phyloP scores from a whole-genome alignment of 2,113 vertebrate species.

The Mastomys coucha region DNA sequence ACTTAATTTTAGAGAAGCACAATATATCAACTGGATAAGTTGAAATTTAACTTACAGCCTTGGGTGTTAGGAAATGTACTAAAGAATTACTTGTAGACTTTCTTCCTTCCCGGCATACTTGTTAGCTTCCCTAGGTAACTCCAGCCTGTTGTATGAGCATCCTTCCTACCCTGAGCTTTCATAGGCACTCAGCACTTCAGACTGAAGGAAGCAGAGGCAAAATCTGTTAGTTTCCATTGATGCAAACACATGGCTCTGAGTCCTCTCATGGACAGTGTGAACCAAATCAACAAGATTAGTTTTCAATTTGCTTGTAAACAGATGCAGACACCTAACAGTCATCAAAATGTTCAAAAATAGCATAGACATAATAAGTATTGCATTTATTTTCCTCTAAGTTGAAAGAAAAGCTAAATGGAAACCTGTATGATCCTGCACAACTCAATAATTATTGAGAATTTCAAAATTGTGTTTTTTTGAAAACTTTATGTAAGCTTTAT shows the following conservation, averaged over 20 bases:
- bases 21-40: not conserved
- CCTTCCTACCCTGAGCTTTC: not conserved
- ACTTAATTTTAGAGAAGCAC: not conserved
- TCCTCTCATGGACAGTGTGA: constrained; percentile 8
- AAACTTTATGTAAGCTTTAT: constrained; percentile 11
- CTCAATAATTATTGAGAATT: constrained; percentile 49
- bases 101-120: not conserved
- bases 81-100: not conserved
- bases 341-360: constrained; percentile 6
- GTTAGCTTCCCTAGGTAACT: not conserved
- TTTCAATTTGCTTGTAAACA: not conserved
- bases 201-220: not conserved
- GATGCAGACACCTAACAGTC: not conserved
- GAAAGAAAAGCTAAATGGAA: constrained; percentile 41
- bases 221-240: constrained; percentile 31
- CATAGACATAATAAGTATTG: constrained; percentile 1
- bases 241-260: constrained; percentile 13
- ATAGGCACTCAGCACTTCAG: constrained; percentile 4
- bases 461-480: not conserved
- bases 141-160: not conserved
- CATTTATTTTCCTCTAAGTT: constrained; percentile 29
- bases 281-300: constrained; percentile 33
- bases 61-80: not conserved
- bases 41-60: not conserved
- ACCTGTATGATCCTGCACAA: not conserved